These are phyloP conservation scores for Fragum sueziense DNA, from an alignment of 2,888 invertebrate genomes.

Conservation along the genomic window DNA sequence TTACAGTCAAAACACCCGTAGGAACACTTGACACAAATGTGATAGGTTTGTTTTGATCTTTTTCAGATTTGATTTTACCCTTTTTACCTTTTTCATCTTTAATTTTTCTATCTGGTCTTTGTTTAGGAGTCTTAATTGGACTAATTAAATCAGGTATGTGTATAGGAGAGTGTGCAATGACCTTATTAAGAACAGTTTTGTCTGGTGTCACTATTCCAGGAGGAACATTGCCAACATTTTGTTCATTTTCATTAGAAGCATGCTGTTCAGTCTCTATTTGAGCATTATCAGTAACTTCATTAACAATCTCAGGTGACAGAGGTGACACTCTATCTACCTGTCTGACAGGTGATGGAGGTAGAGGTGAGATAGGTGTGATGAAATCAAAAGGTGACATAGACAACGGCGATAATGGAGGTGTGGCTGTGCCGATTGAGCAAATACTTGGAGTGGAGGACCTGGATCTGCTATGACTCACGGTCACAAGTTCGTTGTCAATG, in stretches of 20 bases:
- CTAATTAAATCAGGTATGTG: constrained; percentile 51
- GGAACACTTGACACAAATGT: constrained; percentile 48
- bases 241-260: constrained; percentile 13
- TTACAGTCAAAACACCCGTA: constrained; percentile 47
- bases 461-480: constrained; percentile 16
- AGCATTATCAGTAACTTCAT: constrained; percentile 34
- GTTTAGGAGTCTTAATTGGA: constrained; percentile 48
- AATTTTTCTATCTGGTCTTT: neutral
- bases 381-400: constrained; percentile 68
- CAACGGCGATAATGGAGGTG: constrained; percentile 63
- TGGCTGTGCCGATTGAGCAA: constrained; percentile 31
- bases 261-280: constrained; percentile 18
- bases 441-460: constrained; percentile 42
- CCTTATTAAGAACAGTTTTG: neutral
- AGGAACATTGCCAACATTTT: constrained; percentile 20
- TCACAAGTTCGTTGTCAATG: constrained; percentile 10
- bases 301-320: constrained; percentile 49
- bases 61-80: neutral
- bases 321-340: constrained; percentile 49
- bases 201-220: neutral
- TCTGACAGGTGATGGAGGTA: constrained; percentile 65
- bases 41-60: constrained; percentile 14
- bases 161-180: constrained; percentile 6
- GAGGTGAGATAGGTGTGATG: constrained; percentile 64
- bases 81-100: neutral